Evolutionary conservation across 2,113 vertebrate genomes (phyloP).

Genomic region (Fulmarus glacialis): DNA sequence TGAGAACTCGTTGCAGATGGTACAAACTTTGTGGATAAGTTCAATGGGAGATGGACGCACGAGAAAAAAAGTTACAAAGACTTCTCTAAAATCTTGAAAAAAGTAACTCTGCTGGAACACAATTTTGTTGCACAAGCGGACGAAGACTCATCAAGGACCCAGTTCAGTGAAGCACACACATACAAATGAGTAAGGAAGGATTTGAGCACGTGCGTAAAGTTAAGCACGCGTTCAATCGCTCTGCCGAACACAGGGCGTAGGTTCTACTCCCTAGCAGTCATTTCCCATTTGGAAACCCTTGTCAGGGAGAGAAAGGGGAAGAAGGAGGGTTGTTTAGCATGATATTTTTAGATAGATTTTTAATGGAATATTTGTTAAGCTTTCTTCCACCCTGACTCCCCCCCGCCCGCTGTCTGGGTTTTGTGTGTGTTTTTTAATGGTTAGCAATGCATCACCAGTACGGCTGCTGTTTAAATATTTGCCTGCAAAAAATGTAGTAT

Average conservation of each 20-base stretch:
- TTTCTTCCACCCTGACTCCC: constrained; percentile 27
- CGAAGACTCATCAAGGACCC: background rate
- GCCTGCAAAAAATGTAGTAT: constrained; percentile 48
- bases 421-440: constrained; percentile 33
- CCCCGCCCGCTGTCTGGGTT: background rate
- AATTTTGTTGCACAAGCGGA: background rate
- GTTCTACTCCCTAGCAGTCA: background rate
- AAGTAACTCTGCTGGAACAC: background rate
- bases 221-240: background rate
- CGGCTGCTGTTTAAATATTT: constrained; percentile 64
- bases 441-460: constrained; percentile 34
- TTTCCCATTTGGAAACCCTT: constrained; percentile 1
- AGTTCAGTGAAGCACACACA: background rate
- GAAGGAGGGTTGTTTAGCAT: background rate
- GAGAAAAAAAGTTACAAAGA: background rate
- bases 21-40: background rate
- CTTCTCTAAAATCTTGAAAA: background rate
- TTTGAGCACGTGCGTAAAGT: background rate
- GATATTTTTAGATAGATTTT: constrained; percentile 28
- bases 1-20: background rate
- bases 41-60: background rate
- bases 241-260: background rate
- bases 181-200: background rate
- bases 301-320: background rate
- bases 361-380: constrained; percentile 33